phyloP scores from a whole-genome alignment of 2,113 vertebrate species.

The Mesocricetus auratus region DNA sequence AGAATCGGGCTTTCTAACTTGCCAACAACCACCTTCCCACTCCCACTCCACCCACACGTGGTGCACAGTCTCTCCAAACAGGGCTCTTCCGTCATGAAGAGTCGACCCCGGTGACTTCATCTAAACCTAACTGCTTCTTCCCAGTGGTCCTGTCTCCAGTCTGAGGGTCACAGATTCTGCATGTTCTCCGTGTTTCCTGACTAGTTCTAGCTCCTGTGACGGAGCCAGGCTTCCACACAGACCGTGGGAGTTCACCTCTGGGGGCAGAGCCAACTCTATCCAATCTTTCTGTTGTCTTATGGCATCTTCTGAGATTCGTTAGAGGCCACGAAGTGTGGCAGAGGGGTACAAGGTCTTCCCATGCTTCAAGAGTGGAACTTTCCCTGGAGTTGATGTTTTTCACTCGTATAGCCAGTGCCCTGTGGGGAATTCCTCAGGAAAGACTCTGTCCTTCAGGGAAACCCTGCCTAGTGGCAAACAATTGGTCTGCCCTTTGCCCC shows the following conservation, averaged over 20 bases:
- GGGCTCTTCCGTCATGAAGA: background rate
- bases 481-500: background rate
- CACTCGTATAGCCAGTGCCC: background rate
- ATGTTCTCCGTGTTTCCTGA: background rate
- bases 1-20: background rate
- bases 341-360: background rate
- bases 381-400: background rate
- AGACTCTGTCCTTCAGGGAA: background rate
- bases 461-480: background rate
- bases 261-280: background rate
- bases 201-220: background rate
- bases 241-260: background rate
- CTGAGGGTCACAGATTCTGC: background rate
- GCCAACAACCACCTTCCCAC: background rate
- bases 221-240: background rate
- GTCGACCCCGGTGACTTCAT: background rate
- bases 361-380: background rate
- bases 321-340: background rate
- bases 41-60: background rate
- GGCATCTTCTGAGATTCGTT: rapidly evolving
- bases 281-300: rapidly evolving
- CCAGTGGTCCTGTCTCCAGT: background rate
- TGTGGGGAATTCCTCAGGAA: background rate
- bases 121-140: background rate
- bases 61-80: background rate